Evolutionary conservation across 37 sponge, comb jelly and placozoan genomes (phyloP), one percentile per base, ranked within the genome.

Genomic region (Ianthella basta): DNA sequence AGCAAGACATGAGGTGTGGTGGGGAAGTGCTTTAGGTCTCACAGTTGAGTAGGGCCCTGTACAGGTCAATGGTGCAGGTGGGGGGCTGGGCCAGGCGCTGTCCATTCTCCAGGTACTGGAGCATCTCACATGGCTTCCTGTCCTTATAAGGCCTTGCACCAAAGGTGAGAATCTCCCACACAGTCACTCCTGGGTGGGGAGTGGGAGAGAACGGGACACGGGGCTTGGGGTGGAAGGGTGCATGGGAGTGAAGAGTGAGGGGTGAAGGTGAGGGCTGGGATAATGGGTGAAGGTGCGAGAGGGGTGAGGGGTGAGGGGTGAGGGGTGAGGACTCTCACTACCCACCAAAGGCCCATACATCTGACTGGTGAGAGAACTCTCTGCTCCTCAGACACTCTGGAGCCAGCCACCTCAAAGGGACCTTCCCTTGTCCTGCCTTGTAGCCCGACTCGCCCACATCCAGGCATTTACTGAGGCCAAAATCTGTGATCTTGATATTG

Each of bases 401-500:
- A 27, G 96, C 88, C 88, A 95, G 83, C 96, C 96, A 95, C 35
- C 92, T 94, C 29, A 95, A 84, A 24, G 96, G 96, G 13, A 92
- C 94, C 88, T 90, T 95, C 14, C 89, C 90, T 59, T 87, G 86
- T 29, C 70, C 54, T 2, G 92, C 82, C 60, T 90, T 80, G 83
- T 89, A 95, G 59, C 89, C 87, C 21, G 82, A 55, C 79, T 92
- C 85, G 12, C 90, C 93, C 8, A 89, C 88, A 63, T 89, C 96
- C 50, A 97, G 73, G 21, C 91, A 67, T 69, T 85, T 85, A 20
- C 92, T 90, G 63, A 97, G 82, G 27, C 97, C 97, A 90, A 97
- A 97, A 67, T 97, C 97, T 20, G 94, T 89, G 67, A 97, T 97
- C 86, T 97, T 97, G 33, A 97, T 93, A 44, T 83, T 70, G 35